Conservation (phyloP, 2,113 vertebrate genomes). For the Nothobranchius furzeri region DNA sequence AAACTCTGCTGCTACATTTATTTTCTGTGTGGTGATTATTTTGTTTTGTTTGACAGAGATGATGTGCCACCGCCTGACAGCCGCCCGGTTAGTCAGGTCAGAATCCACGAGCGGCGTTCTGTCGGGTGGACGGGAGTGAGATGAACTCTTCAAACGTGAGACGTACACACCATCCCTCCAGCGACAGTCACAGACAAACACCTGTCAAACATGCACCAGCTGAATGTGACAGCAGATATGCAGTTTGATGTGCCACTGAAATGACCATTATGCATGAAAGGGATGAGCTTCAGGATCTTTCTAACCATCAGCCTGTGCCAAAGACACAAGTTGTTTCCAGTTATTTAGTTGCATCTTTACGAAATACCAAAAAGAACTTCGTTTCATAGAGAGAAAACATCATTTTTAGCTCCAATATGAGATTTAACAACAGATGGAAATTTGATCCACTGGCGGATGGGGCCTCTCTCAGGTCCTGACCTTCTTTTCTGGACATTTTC, state of each 20-base stretch:
- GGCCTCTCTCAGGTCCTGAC: too few species aligned
- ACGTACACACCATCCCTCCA: conserved; percentile 10
- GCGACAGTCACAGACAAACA: conserved; percentile 34
- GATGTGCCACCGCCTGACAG: conserved; percentile 71
- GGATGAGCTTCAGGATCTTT: too few species aligned
- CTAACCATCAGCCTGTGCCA: too few species aligned
- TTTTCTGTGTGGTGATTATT: not conserved
- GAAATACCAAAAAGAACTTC: too few species aligned
- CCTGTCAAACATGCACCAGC: conserved; percentile 19
- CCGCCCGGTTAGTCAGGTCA: conserved; percentile 52
- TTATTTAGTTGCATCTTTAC: too few species aligned
- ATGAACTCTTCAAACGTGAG: not conserved
- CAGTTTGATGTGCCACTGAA: conserved; percentile 41
- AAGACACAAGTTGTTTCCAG: too few species aligned
- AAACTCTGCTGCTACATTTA: not conserved
- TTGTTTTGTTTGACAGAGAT: conserved; percentile 56
- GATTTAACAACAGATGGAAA: too few species aligned
- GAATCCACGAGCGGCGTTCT: conserved; percentile 51
- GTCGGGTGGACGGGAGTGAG: conserved; percentile 19
- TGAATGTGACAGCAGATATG: conserved; percentile 44
- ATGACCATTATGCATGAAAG: too few species aligned
- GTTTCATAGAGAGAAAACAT: too few species aligned
- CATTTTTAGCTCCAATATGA: too few species aligned
- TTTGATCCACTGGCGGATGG: too few species aligned
- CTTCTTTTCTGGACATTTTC: too few species aligned